Base-by-base conservation (phyloP, 2,888 invertebrate genomes). In the Drosophila conformis region DNA sequence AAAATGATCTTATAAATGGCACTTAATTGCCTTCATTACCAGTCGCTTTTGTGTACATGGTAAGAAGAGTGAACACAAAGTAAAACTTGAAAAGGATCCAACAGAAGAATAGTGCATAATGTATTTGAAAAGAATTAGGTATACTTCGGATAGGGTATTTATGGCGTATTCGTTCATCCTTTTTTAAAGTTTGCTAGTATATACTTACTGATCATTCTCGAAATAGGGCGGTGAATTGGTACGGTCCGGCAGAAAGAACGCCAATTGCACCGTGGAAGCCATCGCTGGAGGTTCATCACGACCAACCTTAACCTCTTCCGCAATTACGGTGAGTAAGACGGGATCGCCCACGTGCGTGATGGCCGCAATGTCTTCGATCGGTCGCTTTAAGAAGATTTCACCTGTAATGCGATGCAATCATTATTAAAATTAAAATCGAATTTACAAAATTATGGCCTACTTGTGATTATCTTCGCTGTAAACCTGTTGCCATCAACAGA, bases 281-380 rank as follows among this genome's bases (percentile, higher is more conserved):
- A 96, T 96, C 29, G 97, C 96, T 76, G 96, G 96, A 15, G 96
- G 96, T 82, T 96, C 96, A 75, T 96, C 95, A 76, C 96, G 94
- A 68, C 95, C 95, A 76, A 95, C 94, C 81, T 96, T 95, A 72
- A 98, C 96, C 93, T 98, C 98, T 92, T 97, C 97, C 4, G 98
- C 98, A 58, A 97, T 95, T 60, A 98, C 96, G 1, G 96, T 97
- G 73, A 98, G 94, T 57, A 97, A 94, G 65, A 98, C 96, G 4
- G 98, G 97, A 65, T 97, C 96, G 59, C 97, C 96, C n/a, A 96
- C 95, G 90, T 96, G 96, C 21, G 96, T 96, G 83, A 97, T 96
- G 64, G 96, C 95, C 63, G 96, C 95, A 79, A 98, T 95, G 90
- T 97, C 97, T 80, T 96, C 95, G 36, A 98, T 93, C 1, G 97